Conservation (phyloP, 2,888 invertebrate genomes). For the Cabera pusaria region DNA sequence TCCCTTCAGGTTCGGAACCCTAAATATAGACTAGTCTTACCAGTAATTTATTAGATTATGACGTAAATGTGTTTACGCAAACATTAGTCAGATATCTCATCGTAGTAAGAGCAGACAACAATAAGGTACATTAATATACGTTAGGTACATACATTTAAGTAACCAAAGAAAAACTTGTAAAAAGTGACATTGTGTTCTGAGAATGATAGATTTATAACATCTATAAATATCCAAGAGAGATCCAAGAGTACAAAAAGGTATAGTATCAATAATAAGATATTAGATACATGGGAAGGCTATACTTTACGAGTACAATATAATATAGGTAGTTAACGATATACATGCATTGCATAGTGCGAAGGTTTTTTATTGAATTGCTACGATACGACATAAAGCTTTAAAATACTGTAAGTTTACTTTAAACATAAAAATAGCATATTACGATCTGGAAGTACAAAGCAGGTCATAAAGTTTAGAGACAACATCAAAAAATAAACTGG, state of each 20-base stretch:
- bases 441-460: slow-evolving; percentile 4
- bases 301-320: slow-evolving; percentile 19
- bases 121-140: not conserved
- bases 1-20: no score
- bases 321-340: slow-evolving; percentile 31
- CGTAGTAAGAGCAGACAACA: no score
- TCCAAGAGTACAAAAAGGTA: slow-evolving; percentile 22
- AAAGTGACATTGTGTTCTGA: slow-evolving; percentile 14
- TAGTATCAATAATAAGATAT: slow-evolving; percentile 23
- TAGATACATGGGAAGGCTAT: slow-evolving; percentile 29
- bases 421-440: slow-evolving; percentile 1
- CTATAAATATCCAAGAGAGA: slow-evolving; percentile 44
- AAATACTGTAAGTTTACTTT: no score
- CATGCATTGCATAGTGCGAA: slow-evolving; percentile 6
- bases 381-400: no score
- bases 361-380: slow-evolving; percentile 9
- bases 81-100: no score
- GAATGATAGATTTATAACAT: slow-evolving; percentile 41
- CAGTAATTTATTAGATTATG: no score
- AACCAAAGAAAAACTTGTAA: not conserved
- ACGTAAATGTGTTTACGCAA: no score
- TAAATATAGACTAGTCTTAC: no score
- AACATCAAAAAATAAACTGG: no score
- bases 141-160: not conserved
- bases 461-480: slow-evolving; percentile 7